Conservation (phyloP, 2,113 vertebrate species). For the Oryzias javanicus region DNA sequence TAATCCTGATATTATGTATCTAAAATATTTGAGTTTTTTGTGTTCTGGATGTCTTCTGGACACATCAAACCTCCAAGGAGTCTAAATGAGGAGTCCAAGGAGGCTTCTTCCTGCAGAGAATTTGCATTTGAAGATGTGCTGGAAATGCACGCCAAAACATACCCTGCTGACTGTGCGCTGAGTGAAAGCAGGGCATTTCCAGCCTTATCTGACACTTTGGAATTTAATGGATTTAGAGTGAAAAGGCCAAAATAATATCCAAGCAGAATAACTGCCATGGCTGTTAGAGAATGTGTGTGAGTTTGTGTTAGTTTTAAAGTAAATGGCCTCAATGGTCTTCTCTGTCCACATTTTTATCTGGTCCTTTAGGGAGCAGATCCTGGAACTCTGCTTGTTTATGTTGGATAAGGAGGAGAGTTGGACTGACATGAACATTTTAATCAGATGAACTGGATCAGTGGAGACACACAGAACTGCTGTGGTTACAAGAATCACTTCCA, state of each 20-base stretch:
- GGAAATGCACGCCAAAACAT: background rate
- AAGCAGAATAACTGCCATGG: slow-evolving; percentile 7
- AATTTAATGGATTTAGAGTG: slow-evolving; percentile 20
- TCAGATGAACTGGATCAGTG: no score
- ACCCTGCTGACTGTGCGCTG: background rate
- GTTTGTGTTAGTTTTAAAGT: no score
- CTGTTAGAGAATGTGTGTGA: background rate
- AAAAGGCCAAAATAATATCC: slow-evolving; percentile 33
- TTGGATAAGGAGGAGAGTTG: no score
- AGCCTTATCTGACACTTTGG: slow-evolving; percentile 23
- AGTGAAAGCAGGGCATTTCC: slow-evolving; percentile 21
- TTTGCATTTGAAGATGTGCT: background rate
- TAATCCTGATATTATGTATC: no score
- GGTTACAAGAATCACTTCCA: no score
- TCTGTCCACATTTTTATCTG: no score
- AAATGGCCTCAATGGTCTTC: no score
- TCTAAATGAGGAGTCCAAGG: background rate
- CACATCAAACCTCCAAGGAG: background rate
- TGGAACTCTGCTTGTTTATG: no score
- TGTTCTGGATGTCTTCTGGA: background rate
- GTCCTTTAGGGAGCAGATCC: no score
- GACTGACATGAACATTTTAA: no score
- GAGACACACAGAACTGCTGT: no score
- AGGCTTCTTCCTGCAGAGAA: background rate
- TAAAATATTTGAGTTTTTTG: no score